Evolutionary conservation across 2,888 invertebrate genomes (phyloP).

Genomic region (Philopedon plagiatum): DNA sequence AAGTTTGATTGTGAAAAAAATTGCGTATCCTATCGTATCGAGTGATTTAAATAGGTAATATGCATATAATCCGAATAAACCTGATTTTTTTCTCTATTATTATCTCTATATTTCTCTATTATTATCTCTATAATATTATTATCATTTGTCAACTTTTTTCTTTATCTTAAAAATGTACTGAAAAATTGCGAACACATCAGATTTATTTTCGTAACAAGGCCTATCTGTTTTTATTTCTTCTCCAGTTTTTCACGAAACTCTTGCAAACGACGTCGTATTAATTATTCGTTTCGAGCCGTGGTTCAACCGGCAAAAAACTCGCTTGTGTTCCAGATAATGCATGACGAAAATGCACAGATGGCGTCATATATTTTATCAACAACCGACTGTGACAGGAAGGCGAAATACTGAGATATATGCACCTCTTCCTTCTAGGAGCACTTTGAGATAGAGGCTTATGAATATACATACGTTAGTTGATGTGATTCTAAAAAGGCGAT

Average conservation of each 20-base stretch:
- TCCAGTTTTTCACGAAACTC: constrained; percentile 31
- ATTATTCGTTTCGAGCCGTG: constrained; percentile 32
- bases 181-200: not conserved
- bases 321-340: constrained; percentile 40
- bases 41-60: no score
- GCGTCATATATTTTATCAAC: constrained; percentile 45
- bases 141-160: no score
- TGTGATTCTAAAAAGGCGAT: constrained; percentile 16
- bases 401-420: constrained; percentile 40
- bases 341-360: constrained; percentile 49
- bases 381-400: constrained; percentile 42
- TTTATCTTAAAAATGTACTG: no score
- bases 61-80: no score
- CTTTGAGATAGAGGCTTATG: constrained; percentile 34
- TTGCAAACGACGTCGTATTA: constrained; percentile 44
- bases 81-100: no score
- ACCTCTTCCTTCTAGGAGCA: constrained; percentile 43
- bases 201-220: not conserved
- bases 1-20: no score
- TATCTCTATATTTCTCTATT: no score
- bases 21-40: no score
- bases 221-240: not conserved
- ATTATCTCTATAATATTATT: no score
- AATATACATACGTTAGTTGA: constrained; percentile 40
- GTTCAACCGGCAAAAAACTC: constrained; percentile 24